Evolutionary conservation across 2,888 invertebrate genomes (phyloP), one percentile per base, ranked within the genome.

Genomic region (Athrips mouffetella): DNA sequence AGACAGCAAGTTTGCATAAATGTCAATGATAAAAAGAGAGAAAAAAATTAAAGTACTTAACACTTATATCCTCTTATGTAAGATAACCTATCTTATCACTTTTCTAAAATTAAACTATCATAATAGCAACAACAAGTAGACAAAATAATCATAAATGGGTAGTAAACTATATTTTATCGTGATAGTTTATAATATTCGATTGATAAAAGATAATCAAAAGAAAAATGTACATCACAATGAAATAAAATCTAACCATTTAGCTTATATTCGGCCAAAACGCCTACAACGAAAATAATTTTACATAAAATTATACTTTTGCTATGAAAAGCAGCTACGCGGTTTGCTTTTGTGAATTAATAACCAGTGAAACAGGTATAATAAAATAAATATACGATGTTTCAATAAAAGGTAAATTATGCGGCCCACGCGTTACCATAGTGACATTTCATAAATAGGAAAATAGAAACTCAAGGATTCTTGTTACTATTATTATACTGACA

Each of bases 241-340:
- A 25, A 25, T 6, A 6, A 25, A 25, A 25, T 4, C 25, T 25
- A 6, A n/a, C n/a, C n/a, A n/a, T n/a, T n/a, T n/a, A n/a, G n/a
- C n/a, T n/a, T n/a, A n/a, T n/a, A n/a, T n/a, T n/a, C 3, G 8
- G 6, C 16, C 15, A 13, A 21, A 46, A 47, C 47, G 39, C 47
- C 47, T 45, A 51, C 51, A 8, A 25, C 11, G 2, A 5, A 13
- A 23, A 33, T 42, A 45, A 42, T 21, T 51, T 16, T 30, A 48
- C 51, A 45, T 48, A 50, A 50, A 48, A 40, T 23, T 40, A 45
- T 39, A 48, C 18, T 39, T 45, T 31, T 20, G 13, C n/a, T 39
- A n/a, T 27, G 10, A 27, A 29, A 42, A 20, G 21, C 16, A 7
- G 25, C 4, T 42, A 2, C 5, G 23, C 23, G 16, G 30, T 45